These are phyloP conservation scores for Pantelozetes paolii DNA, from an alignment of 2,888 invertebrate genomes.

Conservation along the genomic window DNA sequence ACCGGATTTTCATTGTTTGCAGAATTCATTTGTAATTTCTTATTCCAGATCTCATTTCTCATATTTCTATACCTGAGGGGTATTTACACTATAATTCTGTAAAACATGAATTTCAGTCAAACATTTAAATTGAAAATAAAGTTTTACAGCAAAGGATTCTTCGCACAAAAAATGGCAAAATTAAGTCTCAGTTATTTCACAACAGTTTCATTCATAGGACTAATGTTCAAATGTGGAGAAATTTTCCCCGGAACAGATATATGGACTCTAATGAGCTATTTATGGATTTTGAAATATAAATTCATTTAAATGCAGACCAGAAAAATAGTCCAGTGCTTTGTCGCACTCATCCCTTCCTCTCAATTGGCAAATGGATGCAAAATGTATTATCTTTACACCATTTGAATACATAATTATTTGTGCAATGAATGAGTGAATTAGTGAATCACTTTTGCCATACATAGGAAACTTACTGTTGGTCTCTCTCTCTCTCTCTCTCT, in stretches of 20 bases:
- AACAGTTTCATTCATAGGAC: too few relatives aligned
- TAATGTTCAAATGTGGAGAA: too few relatives aligned
- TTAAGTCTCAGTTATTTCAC: too few relatives aligned
- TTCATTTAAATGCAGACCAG: background rate
- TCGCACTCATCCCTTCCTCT: background rate
- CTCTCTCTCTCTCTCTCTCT: too few relatives aligned
- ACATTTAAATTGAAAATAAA: too few relatives aligned
- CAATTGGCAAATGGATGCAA: constrained; percentile 23
- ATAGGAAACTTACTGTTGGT: constrained; percentile 1
- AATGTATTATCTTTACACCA: constrained; percentile 21
- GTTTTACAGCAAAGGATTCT: too few relatives aligned
- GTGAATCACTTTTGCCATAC: background rate
- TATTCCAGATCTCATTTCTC: background rate
- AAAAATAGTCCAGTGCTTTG: background rate
- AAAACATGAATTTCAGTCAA: too few relatives aligned
- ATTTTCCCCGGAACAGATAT: too few relatives aligned
- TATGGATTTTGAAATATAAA: background rate
- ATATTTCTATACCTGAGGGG: background rate
- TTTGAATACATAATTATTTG: constrained; percentile 9
- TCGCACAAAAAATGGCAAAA: too few relatives aligned
- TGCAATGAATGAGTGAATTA: background rate
- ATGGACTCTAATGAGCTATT: too few relatives aligned
- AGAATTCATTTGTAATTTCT: background rate
- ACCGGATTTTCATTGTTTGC: background rate
- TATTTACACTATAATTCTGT: background rate